phyloP scores from a whole-genome alignment of 2,113 vertebrate species.

The Xenopus tropicalis region UCB_Xtro_10.0 CM004449.2:88234001-88234500 shows the following conservation, averaged over 20 bases:
- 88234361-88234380: no score
- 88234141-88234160: not conserved
- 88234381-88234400: no score
- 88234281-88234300: no score
- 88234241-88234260: not conserved
- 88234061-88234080: not conserved
- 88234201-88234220: not conserved
- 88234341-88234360: no score
- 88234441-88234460: not conserved
- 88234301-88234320: no score
- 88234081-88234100: slow-evolving; percentile 4
- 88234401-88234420: no score
- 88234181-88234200: not conserved
- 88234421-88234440: no score
- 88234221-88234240: not conserved
- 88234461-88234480: not conserved
- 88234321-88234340: no score
- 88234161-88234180: not conserved
- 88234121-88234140: not conserved
- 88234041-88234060: slow-evolving; percentile 5
- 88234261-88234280: no score
- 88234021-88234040: slow-evolving; percentile 10
- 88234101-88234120: not conserved
- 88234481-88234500: slow-evolving; percentile 8
- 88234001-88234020: slow-evolving; percentile 56